A percentile compares a stretch with the other conserved stretches of the same genome.
phyloP scores from a whole-genome alignment of 2,113 vertebrate genomes.

The Onychorhynchus coronatus region DNA sequence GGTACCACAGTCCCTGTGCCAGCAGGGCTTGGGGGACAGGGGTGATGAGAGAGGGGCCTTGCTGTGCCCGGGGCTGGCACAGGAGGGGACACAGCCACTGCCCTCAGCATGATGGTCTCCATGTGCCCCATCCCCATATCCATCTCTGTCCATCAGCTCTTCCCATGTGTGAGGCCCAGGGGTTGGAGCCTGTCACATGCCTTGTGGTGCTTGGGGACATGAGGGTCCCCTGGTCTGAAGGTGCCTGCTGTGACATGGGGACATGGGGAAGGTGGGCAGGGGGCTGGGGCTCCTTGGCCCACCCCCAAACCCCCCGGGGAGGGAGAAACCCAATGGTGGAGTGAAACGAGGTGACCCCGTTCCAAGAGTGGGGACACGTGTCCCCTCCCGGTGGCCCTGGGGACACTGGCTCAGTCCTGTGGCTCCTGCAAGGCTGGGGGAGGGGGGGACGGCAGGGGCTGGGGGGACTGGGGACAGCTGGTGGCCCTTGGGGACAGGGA shows the following conservation, averaged over 20 bases:
- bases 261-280: background rate
- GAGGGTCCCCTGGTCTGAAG: background rate
- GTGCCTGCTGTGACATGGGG: background rate
- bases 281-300: background rate
- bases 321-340: accelerated
- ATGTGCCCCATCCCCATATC: background rate
- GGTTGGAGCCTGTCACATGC: background rate
- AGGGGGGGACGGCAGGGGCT: background rate
- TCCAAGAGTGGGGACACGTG: accelerated
- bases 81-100: accelerated
- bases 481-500: background rate
- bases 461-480: background rate
- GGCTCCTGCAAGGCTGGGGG: accelerated
- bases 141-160: background rate
- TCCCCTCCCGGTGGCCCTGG: background rate
- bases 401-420: background rate
- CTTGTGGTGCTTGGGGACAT: accelerated
- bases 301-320: accelerated
- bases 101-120: background rate
- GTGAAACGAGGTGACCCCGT: background rate
- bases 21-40: background rate
- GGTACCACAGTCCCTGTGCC: accelerated
- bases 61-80: accelerated
- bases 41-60: background rate
- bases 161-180: background rate